A percentile compares a stretch with the other conserved stretches of the same genome.
These are phyloP conservation scores for Allolobophora icterica DNA, from an alignment of 2,888 invertebrate genomes.

Conservation along the genomic window DNA sequence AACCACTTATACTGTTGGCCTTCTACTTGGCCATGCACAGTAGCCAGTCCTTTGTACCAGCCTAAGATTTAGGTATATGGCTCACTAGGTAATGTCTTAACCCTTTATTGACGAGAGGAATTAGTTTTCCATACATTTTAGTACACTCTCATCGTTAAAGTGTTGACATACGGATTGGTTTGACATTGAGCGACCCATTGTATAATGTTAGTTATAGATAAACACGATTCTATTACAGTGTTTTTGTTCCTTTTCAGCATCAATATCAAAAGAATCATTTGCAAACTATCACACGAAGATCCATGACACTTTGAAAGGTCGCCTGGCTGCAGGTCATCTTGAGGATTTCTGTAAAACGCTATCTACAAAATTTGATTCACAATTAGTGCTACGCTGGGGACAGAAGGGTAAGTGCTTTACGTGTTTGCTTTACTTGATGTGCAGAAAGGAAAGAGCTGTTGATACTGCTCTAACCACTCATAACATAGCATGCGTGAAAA, in stretches of 20 bases:
- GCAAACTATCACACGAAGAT: conserved; percentile 56
- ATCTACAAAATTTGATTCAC: conserved; percentile 50
- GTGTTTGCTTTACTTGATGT: too few relatives aligned
- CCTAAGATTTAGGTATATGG: too few relatives aligned
- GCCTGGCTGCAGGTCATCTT: conserved; percentile 53
- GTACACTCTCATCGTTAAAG: too few relatives aligned
- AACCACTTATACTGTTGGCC: too few relatives aligned
- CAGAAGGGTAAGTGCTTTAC: conserved; percentile 44
- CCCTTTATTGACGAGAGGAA: too few relatives aligned
- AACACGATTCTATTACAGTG: background rate
- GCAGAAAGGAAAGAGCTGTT: too few relatives aligned
- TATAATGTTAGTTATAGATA: background rate
- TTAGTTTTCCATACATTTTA: too few relatives aligned
- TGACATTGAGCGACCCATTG: background rate
- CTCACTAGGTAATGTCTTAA: too few relatives aligned
- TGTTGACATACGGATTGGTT: background rate
- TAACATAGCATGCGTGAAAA: too few relatives aligned
- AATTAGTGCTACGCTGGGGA: conserved; percentile 46
- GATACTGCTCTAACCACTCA: too few relatives aligned
- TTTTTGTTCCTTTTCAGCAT: conserved; percentile 50
- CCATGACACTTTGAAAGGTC: conserved; percentile 59
- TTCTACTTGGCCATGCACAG: too few relatives aligned
- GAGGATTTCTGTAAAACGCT: conserved; percentile 49
- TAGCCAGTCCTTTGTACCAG: too few relatives aligned
- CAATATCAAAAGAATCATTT: conserved; percentile 53